Evolutionary conservation across 1,140 invertebrate species (phyloP), one percentile per base, ranked within the genome.

Genomic region (Drosophila ananassae): DNA sequence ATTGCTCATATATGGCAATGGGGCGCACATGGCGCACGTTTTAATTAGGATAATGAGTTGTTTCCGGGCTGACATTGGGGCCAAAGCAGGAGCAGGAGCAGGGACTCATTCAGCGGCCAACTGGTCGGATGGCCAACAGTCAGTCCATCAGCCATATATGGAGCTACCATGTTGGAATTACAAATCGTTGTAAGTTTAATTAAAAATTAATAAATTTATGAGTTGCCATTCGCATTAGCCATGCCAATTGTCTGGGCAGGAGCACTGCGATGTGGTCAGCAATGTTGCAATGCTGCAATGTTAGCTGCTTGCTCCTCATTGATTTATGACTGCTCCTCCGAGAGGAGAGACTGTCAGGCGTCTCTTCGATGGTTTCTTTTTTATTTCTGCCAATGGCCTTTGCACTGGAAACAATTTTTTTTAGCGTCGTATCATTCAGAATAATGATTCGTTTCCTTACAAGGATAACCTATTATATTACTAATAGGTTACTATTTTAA

Each of bases 1-100:
- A 89, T 79, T 89, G 83, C 63, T 71, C 83, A 89, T 89, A 89
- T 89, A 83, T 89, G 83, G 83, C 76, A 79, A 69, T 60, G 67
- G 63, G 73, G 75, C 81, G 89, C 89, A 89, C 83, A 89, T 79
- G 83, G 80, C 81, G 83, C 84, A 90, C 89, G 89, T 90, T 90
- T 90, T 90, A 90, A 90, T 90, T 90, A 90, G 89, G 89, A 90
- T 90, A 90, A 90, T 90, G 89, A 90, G 89, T 89, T 90, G 89
- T 90, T 90, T 90, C 89, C 89, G 89, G 89, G 77, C 68, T 64
- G 67, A 69, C 41, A 57, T 69, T 64, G 67, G 30, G 39, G 2
- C 28, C 17, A 13, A 21, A 51, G 17, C 44, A 21, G 21, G 34
- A 71, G 55, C 37, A 46, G 13, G 39, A 44, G n/a, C 41, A 17